Base-by-base conservation (phyloP, 2,797 vertebrate genomes). In the Argyrosomus regius region DNA sequence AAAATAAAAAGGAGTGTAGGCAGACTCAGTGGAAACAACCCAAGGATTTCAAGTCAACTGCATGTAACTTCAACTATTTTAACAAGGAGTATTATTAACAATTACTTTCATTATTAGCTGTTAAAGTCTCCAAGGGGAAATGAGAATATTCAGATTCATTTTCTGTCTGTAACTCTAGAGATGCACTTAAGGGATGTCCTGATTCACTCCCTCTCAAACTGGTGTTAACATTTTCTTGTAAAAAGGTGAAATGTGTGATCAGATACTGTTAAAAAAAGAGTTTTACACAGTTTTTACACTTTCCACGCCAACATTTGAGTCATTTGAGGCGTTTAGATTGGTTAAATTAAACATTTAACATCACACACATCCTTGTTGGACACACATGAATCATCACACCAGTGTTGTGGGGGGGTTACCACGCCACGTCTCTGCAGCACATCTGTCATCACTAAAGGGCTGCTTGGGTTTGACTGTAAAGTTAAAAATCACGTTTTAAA, bases 351-450 rank as follows among this genome's bases (percentile, higher is more conserved):
- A 39, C 35, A 39, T 41, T 61, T 22, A 28, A 43, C 24, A 54
- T 39, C 2, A 48, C 10, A 41, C 8, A 31, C 22, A 4, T 3
- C 2, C 49, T 2, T 22, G 11, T 24, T 43, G 20, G 35, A 31
- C 18, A 12, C 45, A 24, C n/a, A 22, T 13, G 26, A 46, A 26
- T 63, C 61, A 7, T 10, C 20, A 39, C 35, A 39, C 35, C 35
- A 35, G 1, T 63, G 35, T 1, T 39, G 46, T 39, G 35, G 35
- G 35, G 35, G 35, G 35, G 8, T 39, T 39, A 8, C 35, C 35
- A 39, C 61, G 62, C 72, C 78, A 78, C 60, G 28, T 22, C 41
- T 72, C 45, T 41, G 17, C 43, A 5, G 18, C 39, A 10, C 67
- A 72, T 71, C 70, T 72, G 68, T 54, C 71, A 12, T 54, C 16